phyloP scores from a whole-genome alignment of 2,113 vertebrate species.

The Mellivora capensis region DNA sequence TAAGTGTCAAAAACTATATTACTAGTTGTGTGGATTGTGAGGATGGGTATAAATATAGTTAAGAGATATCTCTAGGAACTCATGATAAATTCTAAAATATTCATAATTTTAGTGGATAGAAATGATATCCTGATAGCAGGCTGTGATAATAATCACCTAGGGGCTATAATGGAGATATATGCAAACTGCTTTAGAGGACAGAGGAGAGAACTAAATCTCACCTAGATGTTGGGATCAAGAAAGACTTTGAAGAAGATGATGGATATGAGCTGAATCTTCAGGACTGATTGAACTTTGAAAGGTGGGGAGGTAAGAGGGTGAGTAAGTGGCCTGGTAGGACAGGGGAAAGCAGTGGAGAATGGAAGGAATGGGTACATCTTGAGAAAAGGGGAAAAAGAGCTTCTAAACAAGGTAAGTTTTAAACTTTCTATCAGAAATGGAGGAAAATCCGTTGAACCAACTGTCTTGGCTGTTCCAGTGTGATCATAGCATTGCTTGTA shows the following conservation, averaged over 20 bases:
- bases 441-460: slow-evolving; percentile 61
- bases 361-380: neutral
- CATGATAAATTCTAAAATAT: neutral
- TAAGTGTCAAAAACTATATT: neutral
- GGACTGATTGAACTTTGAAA: neutral
- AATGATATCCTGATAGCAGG: neutral
- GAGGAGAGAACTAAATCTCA: neutral
- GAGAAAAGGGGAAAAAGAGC: neutral
- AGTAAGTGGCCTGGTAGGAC: neutral
- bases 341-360: no score
- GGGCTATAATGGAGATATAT: neutral
- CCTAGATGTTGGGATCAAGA: neutral
- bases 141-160: neutral
- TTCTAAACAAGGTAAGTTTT: neutral
- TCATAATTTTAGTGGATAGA: neutral
- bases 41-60: neutral
- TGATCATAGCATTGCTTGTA: slow-evolving; percentile 73
- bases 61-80: neutral
- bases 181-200: neutral
- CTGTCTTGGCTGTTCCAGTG: slow-evolving; percentile 65
- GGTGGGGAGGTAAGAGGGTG: neutral
- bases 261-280: neutral
- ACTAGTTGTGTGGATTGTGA: neutral
- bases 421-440: slow-evolving; percentile 62
- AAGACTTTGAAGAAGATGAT: neutral